Percentiles rank a stretch among this genome's conserved stretches.
Evolutionary conservation across 2,113 vertebrate species (phyloP).

Genomic region (Psettodes erumei): DNA sequence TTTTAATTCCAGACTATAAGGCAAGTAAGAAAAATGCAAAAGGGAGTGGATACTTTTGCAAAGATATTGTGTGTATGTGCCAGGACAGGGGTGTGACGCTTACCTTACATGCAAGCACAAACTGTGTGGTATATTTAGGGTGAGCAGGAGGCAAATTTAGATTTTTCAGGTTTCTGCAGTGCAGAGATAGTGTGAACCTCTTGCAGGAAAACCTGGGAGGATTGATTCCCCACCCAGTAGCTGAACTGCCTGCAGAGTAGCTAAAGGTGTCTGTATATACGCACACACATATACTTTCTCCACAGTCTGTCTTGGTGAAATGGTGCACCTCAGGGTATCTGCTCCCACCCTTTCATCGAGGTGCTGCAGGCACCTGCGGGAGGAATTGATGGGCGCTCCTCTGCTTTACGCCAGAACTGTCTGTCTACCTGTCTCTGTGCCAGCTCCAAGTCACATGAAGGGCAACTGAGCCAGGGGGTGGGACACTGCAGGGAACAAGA

Average conservation of each 20-base stretch:
- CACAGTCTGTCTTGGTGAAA: constrained; percentile 29
- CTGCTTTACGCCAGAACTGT: constrained; percentile 47
- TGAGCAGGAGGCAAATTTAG: constrained; percentile 21
- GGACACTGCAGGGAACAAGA: constrained; percentile 50
- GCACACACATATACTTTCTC: background rate
- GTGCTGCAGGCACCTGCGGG: constrained; percentile 44
- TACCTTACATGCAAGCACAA: constrained; percentile 36
- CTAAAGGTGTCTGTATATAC: constrained; percentile 17
- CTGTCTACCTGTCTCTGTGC: constrained; percentile 52
- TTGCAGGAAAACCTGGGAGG: constrained; percentile 1
- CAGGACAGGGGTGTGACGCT: constrained; percentile 9
- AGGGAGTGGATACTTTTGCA: too few relatives aligned
- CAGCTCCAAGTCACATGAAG: constrained; percentile 50
- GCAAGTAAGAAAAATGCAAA: too few relatives aligned
- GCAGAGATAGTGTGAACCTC: constrained; percentile 22
- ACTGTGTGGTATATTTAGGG: constrained; percentile 29
- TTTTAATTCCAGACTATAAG: too few relatives aligned
- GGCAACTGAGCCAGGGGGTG: constrained; percentile 47
- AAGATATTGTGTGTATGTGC: constrained; percentile 14
- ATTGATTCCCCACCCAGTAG: constrained; percentile 11
- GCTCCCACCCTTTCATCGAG: constrained; percentile 22
- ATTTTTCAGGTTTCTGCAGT: constrained; percentile 44
- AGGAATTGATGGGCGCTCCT: constrained; percentile 60
- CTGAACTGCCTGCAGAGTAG: constrained; percentile 11
- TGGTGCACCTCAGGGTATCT: constrained; percentile 42